phyloP scores from a whole-genome alignment of 1,140 invertebrate species.

The Pristionchus pacificus region DNA sequence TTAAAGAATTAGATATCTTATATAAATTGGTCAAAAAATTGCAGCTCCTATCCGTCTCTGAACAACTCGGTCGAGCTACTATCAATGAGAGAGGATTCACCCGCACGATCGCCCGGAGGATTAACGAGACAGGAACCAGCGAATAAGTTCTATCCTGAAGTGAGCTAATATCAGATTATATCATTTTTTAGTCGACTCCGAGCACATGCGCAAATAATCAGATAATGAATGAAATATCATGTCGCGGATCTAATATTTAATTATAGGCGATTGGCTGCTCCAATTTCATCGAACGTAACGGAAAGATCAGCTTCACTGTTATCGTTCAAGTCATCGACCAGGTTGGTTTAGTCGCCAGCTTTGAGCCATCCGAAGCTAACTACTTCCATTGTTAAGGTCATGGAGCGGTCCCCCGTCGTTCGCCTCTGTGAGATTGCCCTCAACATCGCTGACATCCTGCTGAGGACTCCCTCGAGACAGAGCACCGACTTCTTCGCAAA shows the following conservation, averaged over 20 bases:
- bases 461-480: conserved; percentile 43
- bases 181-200: not conserved
- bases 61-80: conserved; percentile 25
- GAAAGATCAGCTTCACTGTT: conserved; percentile 83
- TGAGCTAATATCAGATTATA: not conserved
- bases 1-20: no score
- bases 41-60: conserved; percentile 18
- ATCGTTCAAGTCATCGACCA: conserved; percentile 69
- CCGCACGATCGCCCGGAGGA: not conserved
- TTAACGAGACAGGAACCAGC: not conserved
- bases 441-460: conserved; percentile 50
- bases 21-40: no score
- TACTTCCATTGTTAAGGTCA: conserved; percentile 27
- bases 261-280: conserved; percentile 81
- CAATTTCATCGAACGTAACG: conserved; percentile 87
- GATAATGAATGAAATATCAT: no score
- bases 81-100: conserved; percentile 24
- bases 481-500: conserved; percentile 50
- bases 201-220: not conserved
- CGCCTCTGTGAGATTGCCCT: conserved; percentile 45
- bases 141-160: not conserved
- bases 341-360: not conserved
- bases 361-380: no score
- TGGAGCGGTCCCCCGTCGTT: conserved; percentile 41
- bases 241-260: no score